These are phyloP conservation scores for Antheraea assamensis DNA, from an alignment of 2,888 invertebrate genomes.

Conservation along the genomic window DNA sequence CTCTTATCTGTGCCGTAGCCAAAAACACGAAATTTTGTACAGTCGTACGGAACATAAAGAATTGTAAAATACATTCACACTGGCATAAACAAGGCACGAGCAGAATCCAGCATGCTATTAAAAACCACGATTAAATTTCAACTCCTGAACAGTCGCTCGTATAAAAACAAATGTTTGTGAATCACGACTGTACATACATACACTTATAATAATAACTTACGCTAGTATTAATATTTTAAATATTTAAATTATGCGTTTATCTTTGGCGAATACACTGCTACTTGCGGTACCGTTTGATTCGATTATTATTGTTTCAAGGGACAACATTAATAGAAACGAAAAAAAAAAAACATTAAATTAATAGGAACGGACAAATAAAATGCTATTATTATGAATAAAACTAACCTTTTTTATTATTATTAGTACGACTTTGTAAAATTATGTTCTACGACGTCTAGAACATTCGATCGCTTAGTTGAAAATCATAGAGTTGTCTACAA, in stretches of 20 bases:
- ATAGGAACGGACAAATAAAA: constrained; percentile 14
- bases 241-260: constrained; percentile 75
- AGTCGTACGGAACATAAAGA: not conserved
- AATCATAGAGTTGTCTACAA: not conserved
- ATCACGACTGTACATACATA: constrained; percentile 43
- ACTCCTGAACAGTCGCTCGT: constrained; percentile 10
- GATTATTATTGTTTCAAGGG: constrained; percentile 35
- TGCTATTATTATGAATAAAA: not conserved
- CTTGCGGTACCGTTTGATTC: constrained; percentile 63
- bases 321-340: not conserved
- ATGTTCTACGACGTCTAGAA: not conserved
- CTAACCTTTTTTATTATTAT: not conserved
- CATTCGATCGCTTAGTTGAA: not conserved
- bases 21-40: not conserved
- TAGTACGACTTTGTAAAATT: not conserved
- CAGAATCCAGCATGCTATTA: not conserved
- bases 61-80: not conserved
- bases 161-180: constrained; percentile 15
- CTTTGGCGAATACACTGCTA: constrained; percentile 81
- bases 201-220: constrained; percentile 44
- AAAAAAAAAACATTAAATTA: constrained; percentile 25
- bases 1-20: not conserved
- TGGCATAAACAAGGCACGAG: not conserved
- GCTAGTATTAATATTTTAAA: constrained; percentile 54
- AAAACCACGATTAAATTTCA: not conserved